phyloP scores from a whole-genome alignment of 64 coral and sea anemone species.

The Pocillopora verrucosa region DNA sequence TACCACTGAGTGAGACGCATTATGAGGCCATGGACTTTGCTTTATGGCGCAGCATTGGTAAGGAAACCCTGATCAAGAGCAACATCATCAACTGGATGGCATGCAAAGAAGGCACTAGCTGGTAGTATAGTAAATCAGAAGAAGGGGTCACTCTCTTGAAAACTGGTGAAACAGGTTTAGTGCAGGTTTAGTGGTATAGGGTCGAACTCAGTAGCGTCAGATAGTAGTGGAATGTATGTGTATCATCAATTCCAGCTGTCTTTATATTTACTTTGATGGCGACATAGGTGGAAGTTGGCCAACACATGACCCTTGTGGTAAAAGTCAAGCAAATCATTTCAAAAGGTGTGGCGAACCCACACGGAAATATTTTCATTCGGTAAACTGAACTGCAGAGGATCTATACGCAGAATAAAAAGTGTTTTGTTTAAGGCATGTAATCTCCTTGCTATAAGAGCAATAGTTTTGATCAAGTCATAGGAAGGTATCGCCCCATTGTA shows the following conservation, averaged over 20 bases:
- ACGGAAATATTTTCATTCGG: constrained; percentile 50
- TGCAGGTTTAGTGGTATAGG: background rate
- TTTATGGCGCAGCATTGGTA: too few species aligned
- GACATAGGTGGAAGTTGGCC: background rate
- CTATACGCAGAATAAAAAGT: too few species aligned
- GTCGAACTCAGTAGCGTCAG: background rate
- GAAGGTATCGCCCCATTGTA: too few species aligned
- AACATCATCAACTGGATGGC: constrained; percentile 83
- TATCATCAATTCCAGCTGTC: too few species aligned
- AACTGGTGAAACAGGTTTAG: constrained; percentile 22
- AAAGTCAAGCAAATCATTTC: constrained; percentile 9
- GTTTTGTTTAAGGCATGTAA: too few species aligned
- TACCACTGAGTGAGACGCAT: constrained; percentile 54
- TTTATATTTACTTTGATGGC: background rate
- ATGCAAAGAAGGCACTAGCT: constrained; percentile 27
- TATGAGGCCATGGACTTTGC: too few species aligned
- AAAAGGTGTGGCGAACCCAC: constrained; percentile 23
- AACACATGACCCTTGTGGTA: constrained; percentile 36
- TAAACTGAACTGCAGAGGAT: too few species aligned
- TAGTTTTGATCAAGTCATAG: too few species aligned
- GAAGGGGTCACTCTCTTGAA: too few species aligned
- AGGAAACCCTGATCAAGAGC: constrained; percentile 49
- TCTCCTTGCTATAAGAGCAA: too few species aligned
- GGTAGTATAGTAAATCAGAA: constrained; percentile 35
- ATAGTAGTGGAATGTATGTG: background rate